Conservation (phyloP, 2,888 invertebrate genomes). For the Amiota minor region DNA sequence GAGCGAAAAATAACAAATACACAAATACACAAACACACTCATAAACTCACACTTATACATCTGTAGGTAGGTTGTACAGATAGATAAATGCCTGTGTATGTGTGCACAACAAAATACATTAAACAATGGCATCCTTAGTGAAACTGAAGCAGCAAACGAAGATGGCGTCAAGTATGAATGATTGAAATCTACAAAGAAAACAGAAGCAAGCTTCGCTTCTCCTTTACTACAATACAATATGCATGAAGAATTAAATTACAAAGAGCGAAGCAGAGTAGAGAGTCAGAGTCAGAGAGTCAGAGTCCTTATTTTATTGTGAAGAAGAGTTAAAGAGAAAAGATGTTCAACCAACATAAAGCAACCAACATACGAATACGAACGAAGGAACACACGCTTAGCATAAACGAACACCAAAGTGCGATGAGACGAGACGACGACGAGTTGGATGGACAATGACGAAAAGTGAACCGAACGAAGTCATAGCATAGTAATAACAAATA, state of each 20-base stretch:
- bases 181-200: conserved; percentile 61
- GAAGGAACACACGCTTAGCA: not conserved
- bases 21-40: conserved; percentile 31
- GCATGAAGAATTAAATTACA: conserved; percentile 36
- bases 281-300: conserved; percentile 4
- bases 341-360: not conserved
- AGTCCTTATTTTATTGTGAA: too few species aligned
- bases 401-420: not conserved
- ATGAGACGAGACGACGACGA: not conserved
- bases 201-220: conserved; percentile 33
- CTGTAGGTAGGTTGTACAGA: not conserved
- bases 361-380: not conserved
- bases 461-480: not conserved
- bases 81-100: not conserved
- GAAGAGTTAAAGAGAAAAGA: not conserved
- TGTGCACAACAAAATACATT: not conserved
- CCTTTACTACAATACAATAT: conserved; percentile 8
- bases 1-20: conserved; percentile 35
- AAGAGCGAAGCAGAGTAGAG: conserved; percentile 20
- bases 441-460: not conserved
- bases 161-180: conserved; percentile 24
- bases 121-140: not conserved
- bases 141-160: not conserved
- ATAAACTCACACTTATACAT: conserved; percentile 23
- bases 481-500: not conserved